A percentile compares a stretch with the other conserved stretches of the same genome.
These are phyloP conservation scores for Laticauda laticaudata DNA, from an alignment of 2,113 vertebrate genomes.

Conservation along the genomic window DNA sequence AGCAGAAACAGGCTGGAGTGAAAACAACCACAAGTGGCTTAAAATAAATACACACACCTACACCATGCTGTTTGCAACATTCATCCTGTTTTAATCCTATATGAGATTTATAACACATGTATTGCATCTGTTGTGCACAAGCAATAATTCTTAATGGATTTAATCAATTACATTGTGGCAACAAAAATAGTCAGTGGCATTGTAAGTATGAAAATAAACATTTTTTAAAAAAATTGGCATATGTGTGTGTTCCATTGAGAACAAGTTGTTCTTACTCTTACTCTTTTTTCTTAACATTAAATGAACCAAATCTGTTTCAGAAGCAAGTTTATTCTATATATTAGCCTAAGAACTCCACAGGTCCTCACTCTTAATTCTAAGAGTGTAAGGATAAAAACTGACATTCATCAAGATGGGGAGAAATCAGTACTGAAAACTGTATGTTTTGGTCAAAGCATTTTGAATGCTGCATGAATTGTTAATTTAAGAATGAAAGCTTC, in stretches of 20 bases:
- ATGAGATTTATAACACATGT: conserved; percentile 53
- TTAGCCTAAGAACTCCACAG: conserved; percentile 54
- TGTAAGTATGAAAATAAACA: conserved; percentile 53
- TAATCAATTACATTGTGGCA: conserved; percentile 58
- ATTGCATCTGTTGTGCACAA: conserved; percentile 50
- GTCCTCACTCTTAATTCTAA: conserved; percentile 54
- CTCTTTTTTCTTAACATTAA: conserved; percentile 51
- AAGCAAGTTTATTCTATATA: conserved; percentile 49
- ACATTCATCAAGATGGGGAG: not conserved
- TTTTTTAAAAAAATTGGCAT: conserved; percentile 46
- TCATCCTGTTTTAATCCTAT: conserved; percentile 62
- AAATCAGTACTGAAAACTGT: conserved; percentile 8
- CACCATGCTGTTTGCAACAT: conserved; percentile 54
- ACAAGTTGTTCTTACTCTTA: conserved; percentile 13
- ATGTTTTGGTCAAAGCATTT: conserved; percentile 41
- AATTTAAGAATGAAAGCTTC: not conserved
- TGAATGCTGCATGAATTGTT: not conserved
- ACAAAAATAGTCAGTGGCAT: conserved; percentile 38
- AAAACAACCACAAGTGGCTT: conserved; percentile 28
- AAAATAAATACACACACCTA: conserved; percentile 30
- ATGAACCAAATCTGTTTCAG: conserved; percentile 44
- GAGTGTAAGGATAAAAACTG: conserved; percentile 39
- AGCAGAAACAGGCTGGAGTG: conserved; percentile 16
- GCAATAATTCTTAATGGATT: conserved; percentile 51
- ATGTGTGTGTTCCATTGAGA: conserved; percentile 36